Evolutionary conservation across 2,113 vertebrate species (phyloP), one percentile per base, ranked within the genome.

Genomic region (Camelus bactrianus): DNA sequence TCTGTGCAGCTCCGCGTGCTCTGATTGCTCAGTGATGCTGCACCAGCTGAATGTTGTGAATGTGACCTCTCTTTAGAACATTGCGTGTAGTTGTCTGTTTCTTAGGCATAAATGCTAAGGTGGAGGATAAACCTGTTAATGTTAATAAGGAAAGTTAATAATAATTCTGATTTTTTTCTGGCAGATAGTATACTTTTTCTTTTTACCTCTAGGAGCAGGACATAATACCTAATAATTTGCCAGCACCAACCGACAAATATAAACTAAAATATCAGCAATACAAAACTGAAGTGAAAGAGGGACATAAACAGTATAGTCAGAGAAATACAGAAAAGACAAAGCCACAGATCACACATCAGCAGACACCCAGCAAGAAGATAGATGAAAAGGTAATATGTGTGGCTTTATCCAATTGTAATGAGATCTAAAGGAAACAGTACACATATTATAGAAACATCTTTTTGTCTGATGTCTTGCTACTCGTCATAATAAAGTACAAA

Each of bases 261-360:
- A 98, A 98, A 89, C 16, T 56, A 35, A 98, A 98, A 75, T 98
- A 98, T 76, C 81, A 62, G 80, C 98, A 98, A n/a, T 97, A 96
- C 92, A 92, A 98, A 97, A 91, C 84, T 85, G 98, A 98, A 87
- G 95, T 84, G 56, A 98, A 98, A 77, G 97, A 98, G 70, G 94
- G 93, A 32, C 98, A 98, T 97, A 97, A 98, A 24, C 97, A 97
- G 2, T 80, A 98, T 93, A 89, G 94, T 96, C 98, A 96, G 76
- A 98, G 75, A 98, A 94, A 0, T 88, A 46, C 88, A 72, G 96
- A 93, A 91, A 98, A 97, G 94, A 94, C 79, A 70, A 97, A 93
- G 90, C 62, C 93, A 32, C n/a, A 69, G 6, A 6, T 50, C 5
- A 48, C 11, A 17, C 62, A 12, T 97, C 91, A 87, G 64, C 94